Base-by-base conservation (phyloP, 1,140 invertebrate genomes). In the Gryllus bimaculatus region DNA sequence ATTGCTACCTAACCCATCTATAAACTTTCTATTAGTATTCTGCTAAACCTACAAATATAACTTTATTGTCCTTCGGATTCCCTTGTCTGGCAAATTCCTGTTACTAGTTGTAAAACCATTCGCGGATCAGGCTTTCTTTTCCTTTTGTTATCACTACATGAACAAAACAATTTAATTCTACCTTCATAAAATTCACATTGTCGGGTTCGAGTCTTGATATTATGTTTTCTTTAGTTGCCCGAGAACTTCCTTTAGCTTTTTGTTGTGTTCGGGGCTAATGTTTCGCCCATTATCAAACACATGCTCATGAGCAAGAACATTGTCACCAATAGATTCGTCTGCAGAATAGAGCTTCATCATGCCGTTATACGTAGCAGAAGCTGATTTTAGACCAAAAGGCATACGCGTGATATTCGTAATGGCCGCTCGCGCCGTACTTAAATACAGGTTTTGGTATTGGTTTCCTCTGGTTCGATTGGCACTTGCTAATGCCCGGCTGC, bases 401-500 rank as follows among this genome's bases (percentile, higher is more conserved):
- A 83, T 47, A 20, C 81, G 78, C 75, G 21, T 80, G 78, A n/a
- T 82, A 81, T 74, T 82, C 80, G n/a, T 76, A 81, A 79, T 83
- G 83, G 7, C 81, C 82, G 74, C 78, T 81, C n/a, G n/a, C 75
- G 75, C 47, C 20, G 47, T 80, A 48, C 39, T n/a, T 83, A 78
- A 87, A 87, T 10, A 84, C 82, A 18, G 86, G n/a, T n/a, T 84
- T 82, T 86, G 87, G 79, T 12, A 66, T 75, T 47, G 81, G 77
- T n/a, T 2, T 84, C 81, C n/a, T n/a, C n/a, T n/a, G n/a, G n/a
- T n/a, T n/a, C n/a, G 7, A 88, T 80, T 10, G 80, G 73, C 13
- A 88, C 83, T 80, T 89, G 87, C 83, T 85, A 85, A 80, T 86
- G 89, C n/a, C 0, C 87, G 87, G 47, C 81, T 84, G 0, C 80